A percentile compares a stretch with the other conserved stretches of the same genome.
These are phyloP conservation scores for Enteromius paludinosus DNA, from an alignment of 2,797 vertebrate genomes.

Conservation along the genomic window DNA sequence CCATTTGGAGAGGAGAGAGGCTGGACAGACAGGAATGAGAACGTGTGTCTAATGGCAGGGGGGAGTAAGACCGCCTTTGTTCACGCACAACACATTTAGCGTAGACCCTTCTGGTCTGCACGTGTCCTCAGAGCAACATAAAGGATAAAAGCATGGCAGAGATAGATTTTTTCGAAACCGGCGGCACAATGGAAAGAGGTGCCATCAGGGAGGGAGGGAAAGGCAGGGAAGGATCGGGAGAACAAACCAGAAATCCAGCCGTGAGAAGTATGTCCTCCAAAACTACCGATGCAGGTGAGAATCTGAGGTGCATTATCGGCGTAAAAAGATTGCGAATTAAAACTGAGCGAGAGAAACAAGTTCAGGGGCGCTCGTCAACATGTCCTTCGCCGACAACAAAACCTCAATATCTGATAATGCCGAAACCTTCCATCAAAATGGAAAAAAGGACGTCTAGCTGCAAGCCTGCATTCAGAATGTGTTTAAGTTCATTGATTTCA, in stretches of 20 bases:
- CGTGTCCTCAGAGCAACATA: slow-evolving; percentile 52
- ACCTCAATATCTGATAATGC: slow-evolving; percentile 51
- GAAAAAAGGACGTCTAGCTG: slow-evolving; percentile 3
- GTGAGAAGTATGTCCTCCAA: slow-evolving; percentile 53
- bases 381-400: slow-evolving; percentile 59
- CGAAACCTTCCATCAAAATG: slow-evolving; percentile 41
- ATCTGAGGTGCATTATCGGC: slow-evolving; percentile 1
- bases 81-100: slow-evolving; percentile 66
- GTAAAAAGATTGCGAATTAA: slow-evolving; percentile 41
- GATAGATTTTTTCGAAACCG: slow-evolving; percentile 74
- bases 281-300: slow-evolving; percentile 50
- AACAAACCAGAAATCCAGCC: slow-evolving; percentile 27
- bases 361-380: slow-evolving; percentile 43
- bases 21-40: slow-evolving; percentile 56
- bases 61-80: slow-evolving; percentile 80
- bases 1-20: slow-evolving; percentile 77
- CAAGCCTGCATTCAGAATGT: slow-evolving; percentile 38
- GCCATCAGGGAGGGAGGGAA: slow-evolving; percentile 46
- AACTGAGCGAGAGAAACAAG: slow-evolving; percentile 27
- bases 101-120: slow-evolving; percentile 38
- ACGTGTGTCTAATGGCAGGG: slow-evolving; percentile 74
- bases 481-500: slow-evolving; percentile 61
- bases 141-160: slow-evolving; percentile 78
- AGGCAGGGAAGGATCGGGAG: not conserved
- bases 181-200: slow-evolving; percentile 50